Evolutionary conservation across 2,888 invertebrate species (phyloP).

Genomic region (Gerris lacustris): DNA sequence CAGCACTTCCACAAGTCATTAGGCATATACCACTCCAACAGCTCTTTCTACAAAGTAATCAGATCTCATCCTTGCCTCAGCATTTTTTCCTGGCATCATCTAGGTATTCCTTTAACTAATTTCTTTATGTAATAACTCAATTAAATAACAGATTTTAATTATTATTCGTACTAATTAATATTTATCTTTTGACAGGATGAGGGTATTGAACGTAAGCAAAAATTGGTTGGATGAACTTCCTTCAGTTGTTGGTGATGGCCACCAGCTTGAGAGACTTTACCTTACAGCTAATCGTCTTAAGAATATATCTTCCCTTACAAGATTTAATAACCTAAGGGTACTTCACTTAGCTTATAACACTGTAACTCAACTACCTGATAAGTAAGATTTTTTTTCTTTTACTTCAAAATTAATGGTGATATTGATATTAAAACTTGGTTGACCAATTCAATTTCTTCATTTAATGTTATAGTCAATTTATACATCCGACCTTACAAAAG

Average conservation of each 20-base stretch:
- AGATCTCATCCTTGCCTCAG: conserved; percentile 57
- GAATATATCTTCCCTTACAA: conserved; percentile 55
- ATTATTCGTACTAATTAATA: too few relatives aligned
- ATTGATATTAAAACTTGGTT: too few relatives aligned
- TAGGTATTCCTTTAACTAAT: conserved; percentile 32
- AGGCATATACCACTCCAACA: conserved; percentile 47
- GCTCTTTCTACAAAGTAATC: conserved; percentile 64
- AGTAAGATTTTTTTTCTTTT: conserved; percentile 32
- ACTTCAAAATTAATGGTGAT: background rate
- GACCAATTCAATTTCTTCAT: too few relatives aligned
- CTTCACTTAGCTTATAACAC: conserved; percentile 70
- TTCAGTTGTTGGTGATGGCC: conserved; percentile 42
- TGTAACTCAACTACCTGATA: conserved; percentile 57
- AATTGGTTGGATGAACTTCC: conserved; percentile 62
- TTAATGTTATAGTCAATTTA: too few relatives aligned
- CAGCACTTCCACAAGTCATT: conserved; percentile 58
- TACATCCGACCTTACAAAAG: too few relatives aligned
- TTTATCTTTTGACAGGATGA: conserved; percentile 39
- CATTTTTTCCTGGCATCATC: conserved; percentile 54
- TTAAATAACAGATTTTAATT: too few relatives aligned
- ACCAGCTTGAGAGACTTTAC: conserved; percentile 52
- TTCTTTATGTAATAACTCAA: too few relatives aligned
- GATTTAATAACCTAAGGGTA: conserved; percentile 51
- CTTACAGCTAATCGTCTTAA: conserved; percentile 64
- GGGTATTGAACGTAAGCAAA: conserved; percentile 63